phyloP scores from a whole-genome alignment of 2,888 invertebrate genomes.

The Allolobophora icterica region DNA sequence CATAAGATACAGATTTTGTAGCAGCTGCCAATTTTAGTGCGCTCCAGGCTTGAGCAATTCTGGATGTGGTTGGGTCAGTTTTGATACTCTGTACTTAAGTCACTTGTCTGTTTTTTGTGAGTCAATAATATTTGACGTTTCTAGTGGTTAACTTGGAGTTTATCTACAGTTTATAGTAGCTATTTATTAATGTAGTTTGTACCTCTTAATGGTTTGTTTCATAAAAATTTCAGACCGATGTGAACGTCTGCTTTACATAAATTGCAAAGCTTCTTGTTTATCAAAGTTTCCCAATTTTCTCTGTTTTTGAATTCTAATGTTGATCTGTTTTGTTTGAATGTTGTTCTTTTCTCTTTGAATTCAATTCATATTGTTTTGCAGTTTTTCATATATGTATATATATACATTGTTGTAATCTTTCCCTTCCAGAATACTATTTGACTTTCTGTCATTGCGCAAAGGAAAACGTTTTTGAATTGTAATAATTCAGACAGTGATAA shows the following conservation, averaged over 20 bases:
- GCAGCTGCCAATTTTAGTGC: constrained; percentile 1
- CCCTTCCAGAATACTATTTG: no score
- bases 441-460: neutral
- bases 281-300: neutral
- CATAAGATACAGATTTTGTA: neutral
- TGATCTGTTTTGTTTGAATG: neutral
- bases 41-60: neutral
- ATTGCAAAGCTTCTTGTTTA: neutral
- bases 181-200: neutral
- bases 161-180: neutral
- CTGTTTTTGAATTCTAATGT: neutral
- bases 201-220: neutral
- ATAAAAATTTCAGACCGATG: neutral
- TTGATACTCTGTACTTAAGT: neutral
- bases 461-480: neutral
- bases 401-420: no score
- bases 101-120: neutral
- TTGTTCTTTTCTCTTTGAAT: neutral
- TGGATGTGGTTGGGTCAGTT: neutral
- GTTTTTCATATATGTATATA: neutral
- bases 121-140: constrained; percentile 9
- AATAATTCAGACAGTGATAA: neutral
- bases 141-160: neutral
- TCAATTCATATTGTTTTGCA: neutral
- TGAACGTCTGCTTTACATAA: neutral